phyloP scores from a whole-genome alignment of 2,113 vertebrate genomes.

The Dinomys branickii region DNA sequence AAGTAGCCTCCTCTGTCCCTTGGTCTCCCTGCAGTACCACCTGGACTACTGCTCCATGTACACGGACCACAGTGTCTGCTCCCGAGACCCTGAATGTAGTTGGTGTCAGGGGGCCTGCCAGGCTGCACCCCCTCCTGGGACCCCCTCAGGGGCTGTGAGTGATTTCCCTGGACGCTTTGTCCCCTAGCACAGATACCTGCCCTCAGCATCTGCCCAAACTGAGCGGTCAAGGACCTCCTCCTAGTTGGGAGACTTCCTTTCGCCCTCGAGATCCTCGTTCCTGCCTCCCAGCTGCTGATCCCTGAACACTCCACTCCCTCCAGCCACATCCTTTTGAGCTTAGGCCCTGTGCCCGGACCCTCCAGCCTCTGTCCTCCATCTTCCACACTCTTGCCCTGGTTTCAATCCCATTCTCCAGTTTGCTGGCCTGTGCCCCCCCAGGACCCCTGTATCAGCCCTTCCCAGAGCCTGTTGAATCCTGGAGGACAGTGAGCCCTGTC shows the following conservation, averaged over 20 bases:
- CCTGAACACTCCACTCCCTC: background rate
- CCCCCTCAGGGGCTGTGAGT: slow-evolving; percentile 76
- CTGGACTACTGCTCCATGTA: slow-evolving; percentile 92
- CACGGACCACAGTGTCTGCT: slow-evolving; percentile 90
- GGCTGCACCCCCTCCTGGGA: slow-evolving; percentile 89
- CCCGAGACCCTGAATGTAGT: slow-evolving; percentile 94
- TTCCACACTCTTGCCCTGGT: background rate
- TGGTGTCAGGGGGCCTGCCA: slow-evolving; percentile 94
- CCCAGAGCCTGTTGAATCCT: background rate
- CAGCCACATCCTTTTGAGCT: background rate
- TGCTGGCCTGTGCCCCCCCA: background rate
- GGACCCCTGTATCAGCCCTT: background rate
- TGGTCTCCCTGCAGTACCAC: slow-evolving; percentile 82
- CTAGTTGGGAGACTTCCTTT: background rate
- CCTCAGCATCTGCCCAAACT: background rate
- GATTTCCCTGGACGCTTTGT: background rate
- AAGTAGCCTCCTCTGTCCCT: accelerated
- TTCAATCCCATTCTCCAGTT: background rate
- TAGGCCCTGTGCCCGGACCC: background rate
- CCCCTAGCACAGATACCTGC: background rate
- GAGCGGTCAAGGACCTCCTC: background rate
- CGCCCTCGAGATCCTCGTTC: background rate
- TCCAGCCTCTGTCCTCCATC: background rate
- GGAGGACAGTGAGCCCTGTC: background rate
- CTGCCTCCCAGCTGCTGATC: background rate